phyloP scores from a whole-genome alignment of 2,888 invertebrate genomes.

The Ophioninae sp. region DNA sequence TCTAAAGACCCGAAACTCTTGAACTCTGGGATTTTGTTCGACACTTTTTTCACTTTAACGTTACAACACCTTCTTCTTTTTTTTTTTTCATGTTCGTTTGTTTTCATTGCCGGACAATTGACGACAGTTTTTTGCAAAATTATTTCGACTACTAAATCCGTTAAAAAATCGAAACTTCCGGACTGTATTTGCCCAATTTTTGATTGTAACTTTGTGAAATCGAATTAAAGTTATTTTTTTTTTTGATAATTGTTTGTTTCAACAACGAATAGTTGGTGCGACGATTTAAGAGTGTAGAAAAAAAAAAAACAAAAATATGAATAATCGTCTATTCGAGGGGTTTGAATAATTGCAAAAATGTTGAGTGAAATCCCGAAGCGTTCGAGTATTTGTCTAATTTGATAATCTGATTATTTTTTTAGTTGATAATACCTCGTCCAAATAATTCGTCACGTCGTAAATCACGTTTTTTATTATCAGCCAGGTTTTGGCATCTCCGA shows the following conservation, averaged over 20 bases:
- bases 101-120: not conserved
- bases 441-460: conserved; percentile 87
- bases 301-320: not conserved
- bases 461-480: conserved; percentile 85
- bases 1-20: not conserved
- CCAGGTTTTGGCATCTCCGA: conserved; percentile 84
- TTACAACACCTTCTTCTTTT: not conserved
- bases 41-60: not conserved
- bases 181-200: not conserved
- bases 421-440: conserved; percentile 82
- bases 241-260: not conserved
- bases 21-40: not conserved
- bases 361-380: not conserved
- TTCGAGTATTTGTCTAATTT: not conserved
- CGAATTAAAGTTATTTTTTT: too few relatives aligned
- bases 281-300: not conserved
- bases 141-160: not conserved
- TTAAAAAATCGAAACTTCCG: not conserved
- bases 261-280: not conserved
- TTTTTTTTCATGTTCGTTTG: not conserved
- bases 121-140: not conserved
- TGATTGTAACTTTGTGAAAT: too few relatives aligned
- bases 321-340: not conserved
- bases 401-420: not conserved
- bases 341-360: not conserved